Conservation (phyloP, 30 jellyfish, hydroid and myxozoan species). For the Aurelia sp. region DNA sequence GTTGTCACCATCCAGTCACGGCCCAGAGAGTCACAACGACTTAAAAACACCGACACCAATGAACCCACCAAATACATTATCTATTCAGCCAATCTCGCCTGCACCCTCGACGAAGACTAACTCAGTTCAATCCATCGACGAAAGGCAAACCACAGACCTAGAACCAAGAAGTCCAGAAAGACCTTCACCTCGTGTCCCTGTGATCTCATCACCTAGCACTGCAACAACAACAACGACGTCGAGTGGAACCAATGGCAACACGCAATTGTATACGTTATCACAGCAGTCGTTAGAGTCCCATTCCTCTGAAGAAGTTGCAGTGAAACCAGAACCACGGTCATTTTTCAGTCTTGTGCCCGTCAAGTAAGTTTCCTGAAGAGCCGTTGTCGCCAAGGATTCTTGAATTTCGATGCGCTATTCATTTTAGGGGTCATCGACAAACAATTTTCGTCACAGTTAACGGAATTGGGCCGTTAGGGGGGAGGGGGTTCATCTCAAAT, state of each 20-base stretch:
- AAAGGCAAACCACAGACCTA: background rate
- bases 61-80: constrained; percentile 41
- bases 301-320: constrained; percentile 62
- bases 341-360: constrained; percentile 80
- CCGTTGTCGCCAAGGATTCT: too few species aligned
- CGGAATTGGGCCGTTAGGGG: too few species aligned
- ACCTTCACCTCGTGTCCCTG: background rate
- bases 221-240: constrained; percentile 56
- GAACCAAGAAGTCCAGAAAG: background rate
- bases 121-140: background rate
- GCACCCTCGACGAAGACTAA: background rate
- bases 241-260: constrained; percentile 27
- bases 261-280: constrained; percentile 43
- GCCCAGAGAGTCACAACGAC: constrained; percentile 6
- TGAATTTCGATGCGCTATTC: too few species aligned
- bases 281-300: constrained; percentile 77
- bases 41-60: constrained; percentile 43
- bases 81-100: constrained; percentile 6
- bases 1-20: constrained; percentile 18
- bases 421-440: too few species aligned
- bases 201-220: constrained; percentile 59
- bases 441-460: too few species aligned
- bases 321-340: constrained; percentile 59
- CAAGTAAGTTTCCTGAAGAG: constrained; percentile 47
- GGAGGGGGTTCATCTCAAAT: too few species aligned